Base-by-base conservation (phyloP, 2,113 vertebrate species). In the Tor tambroides region DNA sequence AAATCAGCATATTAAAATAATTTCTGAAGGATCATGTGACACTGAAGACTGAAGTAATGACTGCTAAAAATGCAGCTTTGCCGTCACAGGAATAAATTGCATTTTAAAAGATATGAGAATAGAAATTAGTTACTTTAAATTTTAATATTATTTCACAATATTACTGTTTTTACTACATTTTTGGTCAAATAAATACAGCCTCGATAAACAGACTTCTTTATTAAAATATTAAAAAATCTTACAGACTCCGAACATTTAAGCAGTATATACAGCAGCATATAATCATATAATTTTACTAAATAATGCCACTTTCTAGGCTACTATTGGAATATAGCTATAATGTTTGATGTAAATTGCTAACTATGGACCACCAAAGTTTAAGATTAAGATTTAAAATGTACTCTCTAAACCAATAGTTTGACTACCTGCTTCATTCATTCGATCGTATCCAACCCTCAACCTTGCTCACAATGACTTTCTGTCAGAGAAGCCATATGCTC, bases 401-500 rank as follows among this genome's bases (percentile, higher is more conserved):
- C 49, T 23, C n/a, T 65, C 4, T 14, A 51, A 65, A 69, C 17
- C 46, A 23, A 65, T 72, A 61, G n/a, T 46, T 21, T 81, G 38
- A 82, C 46, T 59, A 30, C 3, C 23, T 84, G 32, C 19, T 71
- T 51, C 8, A 63, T 51, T 11, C 43, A 30, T 74, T 65, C 35
- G 32, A 76, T 71, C 35, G 35, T 35, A 46, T 61, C 61, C 38
- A 84, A 76, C 67, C 65, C 67, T 87, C 79, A 84, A 21, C 59
- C 81, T 41, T 80, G 65, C 38, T 35, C 35, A 63, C 83, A 46
- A 71, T 43, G 72, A 85, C 76, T 81, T 84, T 69, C 84, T 23
- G 23, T 79, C 38, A 75, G 35, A 74, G 6, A 21, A 54, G 84
- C 84, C 90, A 89, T 89, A 87, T 87, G 85, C 83, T 80, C 59